phyloP scores from a whole-genome alignment of 2,888 invertebrate species.

The Drosophila hamatofila region DNA sequence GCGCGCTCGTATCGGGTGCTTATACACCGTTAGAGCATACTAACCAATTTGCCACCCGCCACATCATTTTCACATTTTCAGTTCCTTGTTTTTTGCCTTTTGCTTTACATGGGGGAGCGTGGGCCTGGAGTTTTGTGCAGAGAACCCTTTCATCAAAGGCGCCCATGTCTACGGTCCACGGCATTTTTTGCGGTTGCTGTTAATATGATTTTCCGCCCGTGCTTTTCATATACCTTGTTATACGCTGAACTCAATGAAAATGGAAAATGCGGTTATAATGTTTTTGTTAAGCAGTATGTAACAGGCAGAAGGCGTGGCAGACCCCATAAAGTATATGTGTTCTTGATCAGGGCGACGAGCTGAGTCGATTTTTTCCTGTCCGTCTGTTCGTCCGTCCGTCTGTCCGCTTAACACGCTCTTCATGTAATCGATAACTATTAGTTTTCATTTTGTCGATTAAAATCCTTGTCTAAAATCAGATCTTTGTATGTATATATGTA shows the following conservation, averaged over 20 bases:
- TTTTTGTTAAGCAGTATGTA: not conserved
- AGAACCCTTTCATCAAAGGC: constrained; percentile 75
- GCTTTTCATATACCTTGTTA: constrained; percentile 18
- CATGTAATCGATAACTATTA: no score
- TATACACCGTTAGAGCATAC: constrained; percentile 38
- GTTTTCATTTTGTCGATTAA: no score
- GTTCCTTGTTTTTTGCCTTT: constrained; percentile 46
- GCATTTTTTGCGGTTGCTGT: constrained; percentile 68
- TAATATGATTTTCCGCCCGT: constrained; percentile 67
- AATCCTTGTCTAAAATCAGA: no score
- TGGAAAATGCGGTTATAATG: not conserved
- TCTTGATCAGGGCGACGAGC: no score
- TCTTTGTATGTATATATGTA: no score
- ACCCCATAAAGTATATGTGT: no score
- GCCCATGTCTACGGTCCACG: constrained; percentile 30
- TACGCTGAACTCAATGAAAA: not conserved
- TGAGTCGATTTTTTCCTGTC: no score
- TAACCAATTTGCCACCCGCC: constrained; percentile 41
- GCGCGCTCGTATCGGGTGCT: constrained; percentile 51
- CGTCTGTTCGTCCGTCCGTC: no score
- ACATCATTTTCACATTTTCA: constrained; percentile 12
- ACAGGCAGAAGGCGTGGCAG: not conserved
- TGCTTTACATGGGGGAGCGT: not conserved
- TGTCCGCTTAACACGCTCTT: no score
- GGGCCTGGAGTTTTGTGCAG: not conserved